Base-by-base conservation (phyloP, 2,888 invertebrate genomes). In the Eurytoma adleriae region DNA sequence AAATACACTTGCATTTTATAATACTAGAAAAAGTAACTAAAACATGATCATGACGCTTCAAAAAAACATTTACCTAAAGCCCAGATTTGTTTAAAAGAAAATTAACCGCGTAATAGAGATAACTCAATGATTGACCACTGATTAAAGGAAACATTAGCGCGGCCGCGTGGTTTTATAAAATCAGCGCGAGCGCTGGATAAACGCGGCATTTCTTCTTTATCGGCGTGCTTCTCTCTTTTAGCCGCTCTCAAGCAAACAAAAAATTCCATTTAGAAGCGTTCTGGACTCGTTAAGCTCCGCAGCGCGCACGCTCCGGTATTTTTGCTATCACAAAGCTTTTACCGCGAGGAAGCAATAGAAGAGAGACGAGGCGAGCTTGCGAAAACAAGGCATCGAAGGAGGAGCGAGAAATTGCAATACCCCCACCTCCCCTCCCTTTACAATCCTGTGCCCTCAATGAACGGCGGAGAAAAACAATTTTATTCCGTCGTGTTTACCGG, bases 391-490 rank as follows among this genome's bases (percentile, higher is more conserved):
- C 14, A 20, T 57, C 59, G 50, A 59, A 70, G 57, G 57, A n/a
- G 20, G 4, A 50, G 27, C 12, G 48, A 16, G 56, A 52, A 40
- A 27, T 16, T 54, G 61, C 40, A 66, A 57, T 77, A 72, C n/a
- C 20, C 18, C 13, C 7, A n/a, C 54, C 50, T 40, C 40, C 30
- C 7, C 30, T 4, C 30, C 7, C 10, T 7, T 40, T 10, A 10
- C 40, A 10, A 0, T 40, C 7, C 10, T 40, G 24, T 24, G 1
- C 40, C 40, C 40, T 40, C 40, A 30, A n/a, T 13, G 74, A 74
- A 74, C 30, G 57, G 14, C 24, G n/a, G 16, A 74, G 72, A 72
- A 54, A 81, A 69, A 71, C 73, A 81, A 78, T 78, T 81, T 78
- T 69, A 64, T 74, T 79, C 40, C 40, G 27, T 10, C 74, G 64